Base-by-base conservation (phyloP, 2,113 vertebrate species). In the Grammatotria lemairii region DNA sequence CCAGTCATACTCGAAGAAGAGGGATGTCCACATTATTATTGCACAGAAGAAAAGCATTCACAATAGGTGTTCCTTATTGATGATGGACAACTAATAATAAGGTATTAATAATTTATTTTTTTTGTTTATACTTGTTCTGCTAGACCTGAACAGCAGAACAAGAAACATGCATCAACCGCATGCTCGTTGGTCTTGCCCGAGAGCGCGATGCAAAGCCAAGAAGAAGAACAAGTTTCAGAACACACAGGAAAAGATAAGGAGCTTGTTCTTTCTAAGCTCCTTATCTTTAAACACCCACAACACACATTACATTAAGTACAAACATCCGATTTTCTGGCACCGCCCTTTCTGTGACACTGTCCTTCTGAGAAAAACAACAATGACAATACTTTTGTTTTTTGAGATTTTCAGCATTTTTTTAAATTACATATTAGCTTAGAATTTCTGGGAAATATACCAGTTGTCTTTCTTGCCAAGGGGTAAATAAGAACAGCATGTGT, bases 251-350 rank as follows among this genome's bases (percentile, higher is more conserved):
- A 49, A 31, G 70, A 78, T 78, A 78, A 78, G 70, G 16, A 73
- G n/a, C 19, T 79, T 75, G 38, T 51, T 60, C 26, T 23, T 40
- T 45, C 26, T 86, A 89, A 93, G 85, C 87, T 78, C 55, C 89
- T 89, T 88, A 91, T 85, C 84, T 57, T 31, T 40, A 81, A 84
- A 85, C 85, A 85, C 26, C 11, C 53, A 84, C 4, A 45, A 40
- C 28, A 28, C 70, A 28, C 81, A 65, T 45, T 70, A 23, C 81
- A 65, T 53, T 70, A 40, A 85, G 57, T 26, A n/a, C 75, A 82
- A 82, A 85, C 83, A 19, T 8, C 81, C 7, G 40, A 35, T 63
- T 63, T 58, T 75, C 28, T 23, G 80, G 6, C 9, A 8, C 11
- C 8, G 38, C 14, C 47, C 75, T 47, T 51, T 60, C 12, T 70